These are phyloP conservation scores for Limanda limanda DNA, from an alignment of 2,113 vertebrate species.

Conservation along the genomic window DNA sequence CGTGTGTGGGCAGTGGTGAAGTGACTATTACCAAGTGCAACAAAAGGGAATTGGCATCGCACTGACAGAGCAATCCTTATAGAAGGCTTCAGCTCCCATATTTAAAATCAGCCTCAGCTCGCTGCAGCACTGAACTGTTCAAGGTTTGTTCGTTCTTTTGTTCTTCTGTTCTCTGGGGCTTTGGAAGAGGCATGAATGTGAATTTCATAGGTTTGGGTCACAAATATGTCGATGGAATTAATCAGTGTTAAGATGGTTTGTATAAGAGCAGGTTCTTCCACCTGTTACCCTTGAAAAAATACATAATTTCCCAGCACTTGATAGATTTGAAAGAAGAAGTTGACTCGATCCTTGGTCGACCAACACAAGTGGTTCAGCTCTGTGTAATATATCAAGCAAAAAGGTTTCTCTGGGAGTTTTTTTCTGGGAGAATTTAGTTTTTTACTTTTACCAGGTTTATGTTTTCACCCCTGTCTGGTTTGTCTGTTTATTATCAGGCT, in stretches of 20 bases:
- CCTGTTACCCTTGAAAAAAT: too few relatives aligned
- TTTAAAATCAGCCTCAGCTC: background rate
- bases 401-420: too few relatives aligned
- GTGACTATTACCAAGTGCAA: constrained; percentile 37
- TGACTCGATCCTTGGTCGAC: too few relatives aligned
- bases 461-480: too few relatives aligned
- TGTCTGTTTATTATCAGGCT: too few relatives aligned
- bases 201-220: background rate
- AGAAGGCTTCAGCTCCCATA: constrained; percentile 23
- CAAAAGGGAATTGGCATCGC: constrained; percentile 15
- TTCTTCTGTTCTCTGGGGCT: background rate
- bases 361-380: background rate
- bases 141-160: background rate
- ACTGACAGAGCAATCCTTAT: constrained; percentile 21
- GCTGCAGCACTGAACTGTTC: background rate
- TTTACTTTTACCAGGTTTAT: too few relatives aligned
- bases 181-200: background rate
- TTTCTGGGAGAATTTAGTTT: too few relatives aligned
- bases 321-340: background rate
- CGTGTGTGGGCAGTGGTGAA: constrained; percentile 27
- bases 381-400: background rate
- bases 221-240: too few relatives aligned
- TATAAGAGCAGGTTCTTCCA: too few relatives aligned
- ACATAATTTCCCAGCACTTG: background rate
- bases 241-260: too few relatives aligned